Base-by-base conservation (phyloP, 1,140 invertebrate species). In the Gerris buenoi region DNA sequence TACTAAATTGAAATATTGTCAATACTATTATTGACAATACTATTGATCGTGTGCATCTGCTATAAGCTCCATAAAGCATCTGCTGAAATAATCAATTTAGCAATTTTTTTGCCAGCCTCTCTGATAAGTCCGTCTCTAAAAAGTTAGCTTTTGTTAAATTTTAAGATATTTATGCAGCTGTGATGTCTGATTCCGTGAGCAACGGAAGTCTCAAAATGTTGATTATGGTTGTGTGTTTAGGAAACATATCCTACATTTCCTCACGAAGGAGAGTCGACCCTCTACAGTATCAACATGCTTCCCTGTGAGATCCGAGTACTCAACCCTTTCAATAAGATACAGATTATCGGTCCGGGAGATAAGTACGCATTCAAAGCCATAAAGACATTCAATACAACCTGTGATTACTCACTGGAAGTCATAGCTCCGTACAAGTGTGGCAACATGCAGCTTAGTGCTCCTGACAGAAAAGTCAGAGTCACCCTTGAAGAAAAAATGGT, bases 371-470 rank as follows among this genome's bases (percentile, higher is more conserved):
- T 63, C 62, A 63, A 25, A 63, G 27, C 5, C 5, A 3, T 63
- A 26, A 2, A 26, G 22, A 28, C 25, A 13, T 5, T 25, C 5
- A 63, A 63, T 26, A 10, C 14, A 26, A 27, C 62, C 22, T 10
- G 15, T 13, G 23, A 3, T 15, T 10, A 2, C 14, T 15, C n/a
- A n/a, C n/a, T 63, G 2, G 62, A 63, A 13, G 22, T 63, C 14
- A 63, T 63, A 26, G 62, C 62, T 18, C 62, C 62, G 13, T 63
- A 63, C 22, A 25, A 28, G 26, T 63, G 62, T 63, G 58, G 23
- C 5, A 22, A 5, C 58, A 22, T 60, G 23, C 23, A 60, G 10
- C 23, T 60, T 15, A 25, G 58, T 60, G 23, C 15, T 13, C 58
- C 58, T 13, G 22, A 22, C 5, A 60, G 23, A 22, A 60, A 25